These are phyloP conservation scores for Manis pentadactyla DNA, from an alignment of 2,797 vertebrate genomes.

Conservation along the genomic window DNA sequence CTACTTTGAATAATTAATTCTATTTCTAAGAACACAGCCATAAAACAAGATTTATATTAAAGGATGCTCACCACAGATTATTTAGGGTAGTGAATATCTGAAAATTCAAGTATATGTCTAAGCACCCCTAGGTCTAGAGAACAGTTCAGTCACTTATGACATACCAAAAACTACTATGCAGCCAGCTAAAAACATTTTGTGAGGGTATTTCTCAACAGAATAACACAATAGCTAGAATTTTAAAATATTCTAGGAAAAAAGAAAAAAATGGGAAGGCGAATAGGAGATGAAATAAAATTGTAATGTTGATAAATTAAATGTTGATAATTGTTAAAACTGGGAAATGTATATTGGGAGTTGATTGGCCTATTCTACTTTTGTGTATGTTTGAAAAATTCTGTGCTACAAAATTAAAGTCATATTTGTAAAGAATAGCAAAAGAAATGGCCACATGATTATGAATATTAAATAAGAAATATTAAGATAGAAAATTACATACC, in stretches of 20 bases:
- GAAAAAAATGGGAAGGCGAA: accelerated
- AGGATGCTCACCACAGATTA: background rate
- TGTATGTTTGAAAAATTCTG: background rate
- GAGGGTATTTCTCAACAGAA: background rate
- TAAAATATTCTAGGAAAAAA: background rate
- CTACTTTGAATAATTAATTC: background rate
- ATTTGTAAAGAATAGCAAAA: background rate
- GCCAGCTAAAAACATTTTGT: background rate
- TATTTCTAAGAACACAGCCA: background rate
- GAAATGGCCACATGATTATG: background rate
- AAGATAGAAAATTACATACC: background rate
- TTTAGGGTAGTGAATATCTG: background rate
- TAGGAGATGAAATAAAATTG: background rate
- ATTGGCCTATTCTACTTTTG: background rate
- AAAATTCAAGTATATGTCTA: background rate
- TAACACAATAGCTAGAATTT: background rate
- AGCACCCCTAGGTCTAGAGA: background rate
- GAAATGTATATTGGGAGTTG: background rate
- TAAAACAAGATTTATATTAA: background rate
- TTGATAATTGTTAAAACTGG: background rate
- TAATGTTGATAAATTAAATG: background rate
- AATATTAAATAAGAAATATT: background rate
- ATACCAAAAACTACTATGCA: background rate
- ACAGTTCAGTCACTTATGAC: background rate
- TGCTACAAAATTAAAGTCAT: background rate